A percentile compares a stretch with the other conserved stretches of the same genome.
These are phyloP conservation scores for Trichechus manatus DNA, from an alignment of 2,113 vertebrate species.

Conservation along the genomic window DNA sequence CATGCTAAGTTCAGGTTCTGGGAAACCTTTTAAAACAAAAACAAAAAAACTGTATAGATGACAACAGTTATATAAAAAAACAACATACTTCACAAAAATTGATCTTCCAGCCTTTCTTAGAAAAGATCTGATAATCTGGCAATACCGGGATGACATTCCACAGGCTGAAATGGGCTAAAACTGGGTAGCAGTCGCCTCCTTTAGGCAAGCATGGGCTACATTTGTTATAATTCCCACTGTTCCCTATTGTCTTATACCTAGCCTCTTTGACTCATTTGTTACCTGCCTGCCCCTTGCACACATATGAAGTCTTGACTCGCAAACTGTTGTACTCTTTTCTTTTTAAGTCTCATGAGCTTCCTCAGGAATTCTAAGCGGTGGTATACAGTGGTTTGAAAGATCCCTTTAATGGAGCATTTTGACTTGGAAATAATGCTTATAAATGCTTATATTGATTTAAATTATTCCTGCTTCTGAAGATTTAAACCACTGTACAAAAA, in stretches of 20 bases:
- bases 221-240: neutral
- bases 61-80: neutral
- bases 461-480: neutral
- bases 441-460: neutral
- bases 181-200: neutral
- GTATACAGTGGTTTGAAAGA: neutral
- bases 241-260: neutral
- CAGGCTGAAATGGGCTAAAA: neutral
- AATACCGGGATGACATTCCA: neutral
- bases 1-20: neutral
- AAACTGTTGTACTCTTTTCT: neutral
- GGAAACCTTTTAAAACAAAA: constrained; percentile 9
- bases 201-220: neutral
- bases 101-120: neutral
- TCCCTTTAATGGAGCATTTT: neutral
- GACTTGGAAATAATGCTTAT: neutral
- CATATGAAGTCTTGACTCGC: neutral
- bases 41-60: neutral
- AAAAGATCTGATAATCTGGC: neutral
- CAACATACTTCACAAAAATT: neutral
- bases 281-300: neutral
- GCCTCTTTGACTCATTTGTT: neutral
- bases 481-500: neutral
- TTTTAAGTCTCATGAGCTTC: neutral
- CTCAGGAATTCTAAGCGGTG: neutral